phyloP scores from a whole-genome alignment of 2,888 invertebrate genomes.

The Andrena bucephala region DNA sequence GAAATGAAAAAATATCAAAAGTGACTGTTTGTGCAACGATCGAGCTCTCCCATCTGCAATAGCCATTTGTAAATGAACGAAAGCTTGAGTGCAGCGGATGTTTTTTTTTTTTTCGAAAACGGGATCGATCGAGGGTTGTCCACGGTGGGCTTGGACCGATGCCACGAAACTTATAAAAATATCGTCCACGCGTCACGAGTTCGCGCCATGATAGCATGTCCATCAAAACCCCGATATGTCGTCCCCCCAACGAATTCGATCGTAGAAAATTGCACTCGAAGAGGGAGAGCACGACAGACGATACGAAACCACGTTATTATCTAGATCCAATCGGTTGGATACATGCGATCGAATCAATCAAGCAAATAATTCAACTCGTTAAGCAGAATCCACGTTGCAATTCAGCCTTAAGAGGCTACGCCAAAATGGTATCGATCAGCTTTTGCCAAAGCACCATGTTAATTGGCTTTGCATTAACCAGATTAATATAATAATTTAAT shows the following conservation, averaged over 20 bases:
- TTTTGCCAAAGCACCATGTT: too few relatives aligned
- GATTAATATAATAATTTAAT: neutral
- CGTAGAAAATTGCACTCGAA: constrained; percentile 21
- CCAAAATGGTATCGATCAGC: neutral
- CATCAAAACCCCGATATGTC: constrained; percentile 48
- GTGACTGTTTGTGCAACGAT: neutral
- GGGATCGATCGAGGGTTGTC: constrained; percentile 36
- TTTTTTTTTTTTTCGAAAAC: constrained; percentile 40
- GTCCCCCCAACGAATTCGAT: constrained; percentile 36
- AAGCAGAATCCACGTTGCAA: neutral
- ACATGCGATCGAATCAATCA: constrained; percentile 13
- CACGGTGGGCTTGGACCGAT: constrained; percentile 59
- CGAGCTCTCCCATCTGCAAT: neutral
- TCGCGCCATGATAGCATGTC: constrained; percentile 49
- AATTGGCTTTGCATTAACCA: neutral
- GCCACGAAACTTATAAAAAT: constrained; percentile 71
- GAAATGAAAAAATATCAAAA: too few relatives aligned
- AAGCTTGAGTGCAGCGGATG: constrained; percentile 1
- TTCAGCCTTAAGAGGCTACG: neutral
- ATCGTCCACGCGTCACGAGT: constrained; percentile 66
- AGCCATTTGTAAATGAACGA: neutral
- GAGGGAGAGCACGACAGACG: neutral
- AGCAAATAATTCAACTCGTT: constrained; percentile 5
- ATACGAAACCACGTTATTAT: neutral
- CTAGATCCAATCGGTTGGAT: neutral